Percentiles rank a stretch among this genome's conserved stretches.
Conservation (phyloP, 2,888 invertebrate species). For the Ariolimax columbianus region DNA sequence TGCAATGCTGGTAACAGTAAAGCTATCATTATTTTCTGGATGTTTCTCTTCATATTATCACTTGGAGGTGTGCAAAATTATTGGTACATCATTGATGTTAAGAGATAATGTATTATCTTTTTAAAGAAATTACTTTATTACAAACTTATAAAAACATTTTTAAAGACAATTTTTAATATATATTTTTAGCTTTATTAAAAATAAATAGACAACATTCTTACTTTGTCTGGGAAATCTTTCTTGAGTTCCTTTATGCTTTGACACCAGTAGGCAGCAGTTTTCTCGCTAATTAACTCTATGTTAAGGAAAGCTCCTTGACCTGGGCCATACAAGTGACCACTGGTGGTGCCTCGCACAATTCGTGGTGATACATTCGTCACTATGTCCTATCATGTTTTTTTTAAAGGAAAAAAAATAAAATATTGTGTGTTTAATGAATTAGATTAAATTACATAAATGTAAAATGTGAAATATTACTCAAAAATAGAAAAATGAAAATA, state of each 20-base stretch:
- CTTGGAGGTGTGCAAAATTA: too few relatives aligned
- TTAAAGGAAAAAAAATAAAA: background rate
- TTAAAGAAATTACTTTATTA: too few relatives aligned
- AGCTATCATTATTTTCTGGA: too few relatives aligned
- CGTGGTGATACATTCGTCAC: slow-evolving; percentile 98
- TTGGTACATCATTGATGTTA: too few relatives aligned
- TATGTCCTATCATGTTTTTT: slow-evolving; percentile 87
- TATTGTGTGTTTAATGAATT: background rate
- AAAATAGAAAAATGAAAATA: too few relatives aligned
- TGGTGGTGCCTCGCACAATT: slow-evolving; percentile 94
- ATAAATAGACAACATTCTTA: slow-evolving; percentile 69
- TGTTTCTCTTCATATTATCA: too few relatives aligned
- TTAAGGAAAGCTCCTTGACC: slow-evolving; percentile 98
- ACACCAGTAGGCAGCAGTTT: slow-evolving; percentile 95
- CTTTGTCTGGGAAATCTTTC: slow-evolving; percentile 92
- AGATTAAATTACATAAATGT: background rate
- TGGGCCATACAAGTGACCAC: slow-evolving; percentile 94
- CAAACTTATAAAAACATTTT: too few relatives aligned
- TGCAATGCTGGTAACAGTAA: too few relatives aligned
- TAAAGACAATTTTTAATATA: too few relatives aligned
- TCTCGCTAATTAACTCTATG: slow-evolving; percentile 98
- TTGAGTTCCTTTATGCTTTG: slow-evolving; percentile 92
- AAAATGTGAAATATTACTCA: too few relatives aligned
- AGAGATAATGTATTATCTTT: too few relatives aligned
- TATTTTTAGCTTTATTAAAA: too few relatives aligned